Base-by-base conservation (phyloP, 2,888 invertebrate genomes). In the Trichopria drosophilae region DNA sequence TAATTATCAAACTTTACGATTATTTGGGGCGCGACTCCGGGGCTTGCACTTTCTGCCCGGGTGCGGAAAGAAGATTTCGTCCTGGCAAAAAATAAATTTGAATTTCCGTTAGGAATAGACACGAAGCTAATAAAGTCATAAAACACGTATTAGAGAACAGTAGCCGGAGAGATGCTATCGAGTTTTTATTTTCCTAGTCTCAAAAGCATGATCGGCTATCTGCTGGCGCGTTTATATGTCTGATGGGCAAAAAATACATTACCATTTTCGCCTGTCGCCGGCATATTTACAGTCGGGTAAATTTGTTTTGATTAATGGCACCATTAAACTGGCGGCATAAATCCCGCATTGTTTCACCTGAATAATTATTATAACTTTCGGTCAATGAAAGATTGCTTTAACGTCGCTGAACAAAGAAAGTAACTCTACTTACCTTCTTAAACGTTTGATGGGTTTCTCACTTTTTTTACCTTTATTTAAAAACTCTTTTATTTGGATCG, bases 1-100 rank as follows among this genome's bases (percentile, higher is more conserved):
- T 74, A 70, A 73, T 73, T 72, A 73, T 71, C 68, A 66, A 67
- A 69, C 64, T 74, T 73, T 69, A 74, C 69, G 72, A 74, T 72
- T 71, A 69, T 66, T 66, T 55, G 62, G 58, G 65, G 61, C 60
- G 64, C 63, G 67, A 64, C 53, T 52, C 57, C 51, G 56, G 16
- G 26, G 12, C 28, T 15, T 39, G 15, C 34, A 53, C 42, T 36
- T 32, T 32, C 50, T 41, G 29, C 31, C 37, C 54, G 28, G 42
- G 35, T 37, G 45, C 50, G 50, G 24, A 20, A n/a, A 23, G 39
- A 18, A n/a, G 13, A 24, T 39, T 18, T 12, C 15, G 48, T 36
- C 6, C 10, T 24, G 7, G 28, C 47, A 62, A 61, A 61, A 63
- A 61, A 44, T 45, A 49, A 54, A 63, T 62, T 65, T 58, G 57